Evolutionary conservation across 2,888 invertebrate genomes (phyloP).

Genomic region (Cheilosia impressa): DNA sequence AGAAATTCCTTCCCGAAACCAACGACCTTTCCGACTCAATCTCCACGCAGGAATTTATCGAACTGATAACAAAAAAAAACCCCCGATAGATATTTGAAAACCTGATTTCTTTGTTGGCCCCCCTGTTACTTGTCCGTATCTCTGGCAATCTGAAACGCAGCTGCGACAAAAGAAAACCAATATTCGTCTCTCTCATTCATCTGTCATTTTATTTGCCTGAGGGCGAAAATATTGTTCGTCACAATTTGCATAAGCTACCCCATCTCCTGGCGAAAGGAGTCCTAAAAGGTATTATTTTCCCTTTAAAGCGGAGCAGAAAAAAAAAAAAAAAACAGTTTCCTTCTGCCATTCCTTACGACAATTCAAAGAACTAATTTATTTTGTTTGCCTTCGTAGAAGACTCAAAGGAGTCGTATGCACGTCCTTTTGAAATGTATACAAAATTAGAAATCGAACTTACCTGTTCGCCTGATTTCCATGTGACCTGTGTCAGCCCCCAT

Average conservation of each 20-base stretch:
- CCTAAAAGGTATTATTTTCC: conserved; percentile 2
- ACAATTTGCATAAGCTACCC: conserved; percentile 24
- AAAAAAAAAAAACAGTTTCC: not conserved
- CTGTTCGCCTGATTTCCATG: not conserved
- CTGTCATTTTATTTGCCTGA: conserved; percentile 38
- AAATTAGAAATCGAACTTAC: not conserved
- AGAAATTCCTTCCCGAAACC: conserved; percentile 2
- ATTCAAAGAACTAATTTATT: conserved; percentile 12
- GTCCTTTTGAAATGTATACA: not conserved
- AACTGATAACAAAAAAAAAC: not conserved
- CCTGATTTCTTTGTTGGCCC: not conserved
- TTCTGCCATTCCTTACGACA: not conserved
- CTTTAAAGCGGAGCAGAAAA: not conserved
- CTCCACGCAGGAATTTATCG: not conserved
- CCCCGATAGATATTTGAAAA: conserved; percentile 14
- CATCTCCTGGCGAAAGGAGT: not conserved
- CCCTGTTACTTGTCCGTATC: not conserved
- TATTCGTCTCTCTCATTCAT: conserved; percentile 35
- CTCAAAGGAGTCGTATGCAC: not conserved
- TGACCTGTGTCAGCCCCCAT: not conserved
- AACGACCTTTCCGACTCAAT: not conserved
- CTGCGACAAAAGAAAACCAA: conserved; percentile 51
- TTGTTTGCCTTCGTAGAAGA: not conserved
- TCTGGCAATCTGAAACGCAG: conserved; percentile 32
- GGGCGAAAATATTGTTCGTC: conserved; percentile 23